phyloP scores from a whole-genome alignment of 2,888 invertebrate species.

The Drosophila prolongata region DNA sequence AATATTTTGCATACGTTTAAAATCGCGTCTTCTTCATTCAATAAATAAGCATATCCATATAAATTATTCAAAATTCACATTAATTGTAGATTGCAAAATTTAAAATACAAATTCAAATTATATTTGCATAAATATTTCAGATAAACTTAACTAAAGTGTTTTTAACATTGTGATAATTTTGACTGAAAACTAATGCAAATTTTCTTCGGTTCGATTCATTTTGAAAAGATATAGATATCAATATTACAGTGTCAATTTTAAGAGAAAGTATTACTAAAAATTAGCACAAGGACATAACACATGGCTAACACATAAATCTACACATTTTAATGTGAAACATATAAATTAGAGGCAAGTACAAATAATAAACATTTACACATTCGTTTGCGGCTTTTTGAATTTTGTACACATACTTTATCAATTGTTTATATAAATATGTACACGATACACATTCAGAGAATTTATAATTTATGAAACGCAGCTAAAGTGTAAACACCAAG shows the following conservation, averaged over 20 bases:
- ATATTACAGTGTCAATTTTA: background rate
- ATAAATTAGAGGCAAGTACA: conserved; percentile 60
- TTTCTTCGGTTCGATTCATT: background rate
- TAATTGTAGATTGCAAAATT: conserved; percentile 7
- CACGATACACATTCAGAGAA: conserved; percentile 25
- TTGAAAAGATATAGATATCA: no score
- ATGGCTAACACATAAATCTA: conserved; percentile 38
- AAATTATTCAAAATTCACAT: conserved; percentile 13
- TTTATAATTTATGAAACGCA: conserved; percentile 48
- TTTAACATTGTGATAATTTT: background rate
- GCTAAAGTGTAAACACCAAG: conserved; percentile 35
- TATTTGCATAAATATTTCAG: conserved; percentile 9
- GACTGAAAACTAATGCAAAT: background rate
- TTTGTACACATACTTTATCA: background rate
- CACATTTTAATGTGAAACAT: conserved; percentile 59
- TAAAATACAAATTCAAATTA: background rate
- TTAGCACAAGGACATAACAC: conserved; percentile 9
- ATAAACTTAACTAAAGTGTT: background rate
- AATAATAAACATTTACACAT: conserved; percentile 9
- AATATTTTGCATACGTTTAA: conserved; percentile 13
- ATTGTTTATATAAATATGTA: conserved; percentile 22
- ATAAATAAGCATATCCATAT: conserved; percentile 11
- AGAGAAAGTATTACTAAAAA: conserved; percentile 7
- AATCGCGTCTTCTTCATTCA: background rate
- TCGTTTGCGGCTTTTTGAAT: conserved; percentile 12